phyloP scores from a whole-genome alignment of 2,888 invertebrate species.

The Orchesella flavescens region DNA sequence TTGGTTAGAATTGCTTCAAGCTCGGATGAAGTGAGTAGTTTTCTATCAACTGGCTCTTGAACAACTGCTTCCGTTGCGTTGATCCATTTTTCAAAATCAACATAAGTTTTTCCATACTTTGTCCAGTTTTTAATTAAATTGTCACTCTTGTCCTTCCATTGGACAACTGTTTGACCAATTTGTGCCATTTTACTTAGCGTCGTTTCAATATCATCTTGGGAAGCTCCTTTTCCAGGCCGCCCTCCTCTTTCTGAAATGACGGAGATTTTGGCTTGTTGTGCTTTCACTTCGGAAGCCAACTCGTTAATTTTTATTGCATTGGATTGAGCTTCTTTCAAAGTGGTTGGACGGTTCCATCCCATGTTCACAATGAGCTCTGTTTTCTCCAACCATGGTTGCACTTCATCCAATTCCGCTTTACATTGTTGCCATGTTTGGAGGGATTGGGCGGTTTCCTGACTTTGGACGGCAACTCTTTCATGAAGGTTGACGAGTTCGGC shows the following conservation, averaged over 20 bases:
- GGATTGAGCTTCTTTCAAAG: constrained; percentile 79
- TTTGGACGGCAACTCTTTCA: constrained; percentile 84
- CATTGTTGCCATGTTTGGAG: constrained; percentile 70
- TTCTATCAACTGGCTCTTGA: constrained; percentile 58
- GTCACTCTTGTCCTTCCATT: constrained; percentile 85
- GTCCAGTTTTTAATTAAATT: constrained; percentile 87
- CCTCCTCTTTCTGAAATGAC: constrained; percentile 84
- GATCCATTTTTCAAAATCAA: constrained; percentile 85
- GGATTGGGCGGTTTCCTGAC: constrained; percentile 77
- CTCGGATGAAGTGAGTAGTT: constrained; percentile 64
- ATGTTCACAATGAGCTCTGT: constrained; percentile 83
- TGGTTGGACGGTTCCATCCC: constrained; percentile 83
- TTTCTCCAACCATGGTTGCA: constrained; percentile 91
- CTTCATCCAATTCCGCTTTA: constrained; percentile 78
- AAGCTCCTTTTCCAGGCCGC: constrained; percentile 84
- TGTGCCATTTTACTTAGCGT: constrained; percentile 88
- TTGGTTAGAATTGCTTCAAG: constrained; percentile 69
- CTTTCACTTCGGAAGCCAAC: constrained; percentile 85
- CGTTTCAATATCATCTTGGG: constrained; percentile 88
- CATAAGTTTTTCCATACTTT: constrained; percentile 85
- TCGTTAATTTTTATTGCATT: constrained; percentile 74
- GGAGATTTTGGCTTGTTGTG: constrained; percentile 84
- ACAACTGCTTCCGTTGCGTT: constrained; percentile 63
- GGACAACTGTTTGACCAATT: constrained; percentile 83
- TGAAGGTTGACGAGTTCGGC: constrained; percentile 85